Conservation (phyloP, 2,797 vertebrate genomes). For the Malacoctenus gilli region DNA sequence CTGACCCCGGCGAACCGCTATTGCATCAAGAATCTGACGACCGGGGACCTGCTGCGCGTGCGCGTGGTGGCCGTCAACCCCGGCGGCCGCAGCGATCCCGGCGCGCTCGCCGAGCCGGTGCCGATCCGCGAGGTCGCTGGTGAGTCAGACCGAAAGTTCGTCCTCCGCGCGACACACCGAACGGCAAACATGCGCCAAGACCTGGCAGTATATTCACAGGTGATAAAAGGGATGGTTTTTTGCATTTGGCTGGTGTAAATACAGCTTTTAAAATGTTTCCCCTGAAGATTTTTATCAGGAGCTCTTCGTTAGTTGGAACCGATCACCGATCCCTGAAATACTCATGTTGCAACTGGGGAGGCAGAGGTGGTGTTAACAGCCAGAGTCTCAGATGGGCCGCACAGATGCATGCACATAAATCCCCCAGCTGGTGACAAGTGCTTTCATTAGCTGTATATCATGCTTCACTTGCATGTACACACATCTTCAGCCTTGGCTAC, state of each 20-base stretch:
- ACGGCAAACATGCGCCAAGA: too few species aligned
- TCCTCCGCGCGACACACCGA: too few species aligned
- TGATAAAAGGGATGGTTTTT: too few species aligned
- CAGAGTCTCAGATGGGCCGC: conserved; percentile 48
- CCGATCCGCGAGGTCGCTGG: conserved; percentile 84
- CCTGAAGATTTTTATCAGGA: conserved; percentile 40
- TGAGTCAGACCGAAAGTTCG: too few species aligned
- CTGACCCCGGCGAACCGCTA: conserved; percentile 80
- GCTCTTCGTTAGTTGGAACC: conserved; percentile 38
- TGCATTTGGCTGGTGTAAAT: too few species aligned
- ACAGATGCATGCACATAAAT: conserved; percentile 77
- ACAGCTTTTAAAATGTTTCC: conserved; percentile 23
- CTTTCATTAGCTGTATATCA: conserved; percentile 78
- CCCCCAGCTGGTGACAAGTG: conserved; percentile 72
- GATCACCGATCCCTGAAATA: conserved; percentile 66
- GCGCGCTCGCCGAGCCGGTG: conserved; percentile 78
- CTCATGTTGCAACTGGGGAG: conserved; percentile 56
- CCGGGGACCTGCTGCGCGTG: conserved; percentile 83
- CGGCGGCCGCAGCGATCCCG: conserved; percentile 80
- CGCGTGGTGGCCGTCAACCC: conserved; percentile 85
- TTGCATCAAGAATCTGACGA: conserved; percentile 79
- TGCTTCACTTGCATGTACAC: conserved; percentile 36
- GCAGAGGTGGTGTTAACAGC: conserved; percentile 45
- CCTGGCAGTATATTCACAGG: too few species aligned
- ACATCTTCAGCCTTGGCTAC: conserved; percentile 16